Evolutionary conservation across 2,797 vertebrate genomes (phyloP), one percentile per base, ranked within the genome.

Genomic region (Chrysocyon brachyurus): DNA sequence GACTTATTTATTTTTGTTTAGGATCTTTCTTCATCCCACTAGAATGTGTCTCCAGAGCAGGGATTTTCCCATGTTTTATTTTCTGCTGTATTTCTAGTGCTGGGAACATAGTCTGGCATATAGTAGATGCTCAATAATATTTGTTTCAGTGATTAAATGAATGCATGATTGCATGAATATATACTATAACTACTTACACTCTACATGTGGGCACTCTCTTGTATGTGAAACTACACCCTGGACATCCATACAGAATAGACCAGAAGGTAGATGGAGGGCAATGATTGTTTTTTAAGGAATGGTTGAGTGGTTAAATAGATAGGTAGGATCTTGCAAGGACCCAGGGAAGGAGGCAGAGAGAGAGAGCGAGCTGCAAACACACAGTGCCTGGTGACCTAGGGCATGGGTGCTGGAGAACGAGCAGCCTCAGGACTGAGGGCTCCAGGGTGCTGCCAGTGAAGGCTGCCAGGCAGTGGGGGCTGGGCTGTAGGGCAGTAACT

Each of bases 51-150:
- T 54, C 3, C 24, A 89, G 92, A 94, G 59, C 15, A n/a, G 21
- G 46, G 40, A 66, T 95, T 92, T 94, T 79, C 26, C 7, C 16
- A 46, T 19, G 59, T 56, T 78, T 92, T 95, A 24, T 75, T 81
- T 33, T 17, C 6, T 19, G 24, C 56, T 79, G 19, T 85, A 11
- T 83, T 95, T 33, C 66, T 73, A 66, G 85, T 6, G 12, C 83
- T 1, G 1, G 36, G 26, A 87, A 26, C 56, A 49, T 26, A 72
- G 59, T 54, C 31, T 83, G 73, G 14, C 56, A 2, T 75, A 24
- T 36, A 40, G 75, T 81, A 59, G 49, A 75, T 22, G 49, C 68
- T 85, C 49, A 14, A 4, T 92, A 26, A 87, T 88, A 49, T 61
- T 73, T 79, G 33, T 64, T 9, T 52, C 33, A 40, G 6, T 19